phyloP scores from a whole-genome alignment of 2,113 vertebrate genomes.

The Scortum barcoo region DNA sequence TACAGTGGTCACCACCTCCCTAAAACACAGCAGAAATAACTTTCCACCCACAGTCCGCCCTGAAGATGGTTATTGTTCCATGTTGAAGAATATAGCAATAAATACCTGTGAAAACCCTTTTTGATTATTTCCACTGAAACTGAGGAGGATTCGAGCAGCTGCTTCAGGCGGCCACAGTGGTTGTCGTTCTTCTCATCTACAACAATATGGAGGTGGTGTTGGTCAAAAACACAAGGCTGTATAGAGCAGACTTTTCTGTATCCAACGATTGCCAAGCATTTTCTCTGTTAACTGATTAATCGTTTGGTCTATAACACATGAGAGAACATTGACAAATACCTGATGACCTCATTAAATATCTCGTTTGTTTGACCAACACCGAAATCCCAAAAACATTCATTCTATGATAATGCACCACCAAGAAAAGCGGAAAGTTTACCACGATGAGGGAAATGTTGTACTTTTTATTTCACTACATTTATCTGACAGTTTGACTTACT shows the following conservation, averaged over 20 bases:
- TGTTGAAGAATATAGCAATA: neutral
- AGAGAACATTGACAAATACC: too few species aligned
- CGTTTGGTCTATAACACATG: too few species aligned
- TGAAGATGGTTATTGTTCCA: neutral
- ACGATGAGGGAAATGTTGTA: too few species aligned
- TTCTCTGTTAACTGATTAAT: too few species aligned
- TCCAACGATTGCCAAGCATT: too few species aligned
- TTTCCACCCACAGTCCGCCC: neutral
- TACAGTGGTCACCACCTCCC: constrained; percentile 87
- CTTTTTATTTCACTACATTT: too few species aligned
- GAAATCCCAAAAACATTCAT: too few species aligned
- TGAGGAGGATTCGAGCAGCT: constrained; percentile 63
- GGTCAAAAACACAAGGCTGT: neutral
- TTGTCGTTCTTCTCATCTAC: constrained; percentile 53
- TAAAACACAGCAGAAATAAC: constrained; percentile 65
- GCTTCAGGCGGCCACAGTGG: constrained; percentile 52
- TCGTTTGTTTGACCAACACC: too few species aligned
- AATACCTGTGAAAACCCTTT: constrained; percentile 85
- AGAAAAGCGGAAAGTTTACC: too few species aligned
- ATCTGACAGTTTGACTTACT: too few species aligned
- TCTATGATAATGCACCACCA: too few species aligned
- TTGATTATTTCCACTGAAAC: constrained; percentile 77
- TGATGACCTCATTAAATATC: too few species aligned
- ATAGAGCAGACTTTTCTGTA: neutral
- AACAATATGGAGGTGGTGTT: neutral